Evolutionary conservation across 2,113 vertebrate species (phyloP).

Genomic region (Ptyas mucosa): DNA sequence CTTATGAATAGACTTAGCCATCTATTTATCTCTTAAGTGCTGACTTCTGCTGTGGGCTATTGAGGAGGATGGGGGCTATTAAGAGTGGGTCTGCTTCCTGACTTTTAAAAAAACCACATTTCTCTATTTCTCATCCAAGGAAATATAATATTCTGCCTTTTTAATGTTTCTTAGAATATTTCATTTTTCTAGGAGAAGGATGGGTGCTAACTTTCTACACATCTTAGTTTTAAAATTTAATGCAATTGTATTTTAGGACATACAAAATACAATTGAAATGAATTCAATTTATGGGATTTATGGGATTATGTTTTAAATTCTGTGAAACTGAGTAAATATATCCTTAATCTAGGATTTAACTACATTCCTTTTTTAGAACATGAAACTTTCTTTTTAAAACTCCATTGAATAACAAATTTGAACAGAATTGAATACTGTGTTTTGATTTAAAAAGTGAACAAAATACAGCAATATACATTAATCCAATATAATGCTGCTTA

Average conservation of each 20-base stretch:
- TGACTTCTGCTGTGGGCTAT: too few species aligned
- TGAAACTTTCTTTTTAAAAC: neutral
- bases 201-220: too few species aligned
- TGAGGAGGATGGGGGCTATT: too few species aligned
- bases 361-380: neutral
- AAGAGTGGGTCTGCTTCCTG: too few species aligned
- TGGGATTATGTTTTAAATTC: neutral
- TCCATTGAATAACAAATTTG: neutral
- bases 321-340: neutral
- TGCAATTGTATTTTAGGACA: neutral
- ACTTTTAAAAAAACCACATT: too few species aligned
- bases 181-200: too few species aligned
- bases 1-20: too few species aligned
- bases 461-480: neutral
- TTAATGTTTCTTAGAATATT: too few species aligned
- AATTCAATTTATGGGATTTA: neutral
- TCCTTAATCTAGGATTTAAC: neutral
- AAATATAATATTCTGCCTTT: too few species aligned
- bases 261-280: neutral
- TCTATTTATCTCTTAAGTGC: too few species aligned
- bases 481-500: neutral
- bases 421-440: neutral
- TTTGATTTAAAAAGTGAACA: neutral
- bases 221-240: neutral
- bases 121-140: too few species aligned